phyloP scores from a whole-genome alignment of 1,140 invertebrate genomes.

The Lepidostoma basale region DNA sequence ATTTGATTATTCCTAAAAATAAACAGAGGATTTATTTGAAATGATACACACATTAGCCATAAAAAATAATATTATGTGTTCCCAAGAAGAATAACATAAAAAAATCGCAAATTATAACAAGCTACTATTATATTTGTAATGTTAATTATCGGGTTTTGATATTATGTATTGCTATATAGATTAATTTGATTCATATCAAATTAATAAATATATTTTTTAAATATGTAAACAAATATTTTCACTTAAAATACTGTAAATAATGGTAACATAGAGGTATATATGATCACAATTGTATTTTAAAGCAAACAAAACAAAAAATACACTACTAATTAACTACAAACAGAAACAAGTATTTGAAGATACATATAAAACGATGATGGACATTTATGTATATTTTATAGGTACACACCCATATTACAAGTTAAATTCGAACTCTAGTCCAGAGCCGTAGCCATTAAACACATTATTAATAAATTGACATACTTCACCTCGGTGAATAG shows the following conservation, averaged over 20 bases:
- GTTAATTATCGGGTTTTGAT: not conserved
- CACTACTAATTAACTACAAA: not conserved
- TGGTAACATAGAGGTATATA: constrained; percentile 6
- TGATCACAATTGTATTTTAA: constrained; percentile 16
- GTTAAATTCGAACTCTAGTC: too few species aligned
- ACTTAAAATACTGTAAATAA: too few species aligned
- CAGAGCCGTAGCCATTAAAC: too few species aligned
- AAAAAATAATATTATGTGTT: too few species aligned
- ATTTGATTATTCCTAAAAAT: too few species aligned
- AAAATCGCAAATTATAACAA: not conserved
- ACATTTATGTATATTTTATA: constrained; percentile 31
- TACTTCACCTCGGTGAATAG: too few species aligned
- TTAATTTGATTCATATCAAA: too few species aligned
- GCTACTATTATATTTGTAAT: not conserved
- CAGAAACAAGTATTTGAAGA: not conserved
- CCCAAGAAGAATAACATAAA: too few species aligned
- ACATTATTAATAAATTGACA: too few species aligned
- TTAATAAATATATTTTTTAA: not conserved
- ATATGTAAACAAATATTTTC: not conserved
- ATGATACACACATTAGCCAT: too few species aligned
- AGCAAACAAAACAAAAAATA: not conserved
- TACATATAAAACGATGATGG: not conserved
- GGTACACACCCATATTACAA: constrained; percentile 4
- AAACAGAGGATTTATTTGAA: too few species aligned
- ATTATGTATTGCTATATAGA: too few species aligned